Evolutionary conservation across 2,113 vertebrate species (phyloP).

Genomic region (Anseranas semipalmata): DNA sequence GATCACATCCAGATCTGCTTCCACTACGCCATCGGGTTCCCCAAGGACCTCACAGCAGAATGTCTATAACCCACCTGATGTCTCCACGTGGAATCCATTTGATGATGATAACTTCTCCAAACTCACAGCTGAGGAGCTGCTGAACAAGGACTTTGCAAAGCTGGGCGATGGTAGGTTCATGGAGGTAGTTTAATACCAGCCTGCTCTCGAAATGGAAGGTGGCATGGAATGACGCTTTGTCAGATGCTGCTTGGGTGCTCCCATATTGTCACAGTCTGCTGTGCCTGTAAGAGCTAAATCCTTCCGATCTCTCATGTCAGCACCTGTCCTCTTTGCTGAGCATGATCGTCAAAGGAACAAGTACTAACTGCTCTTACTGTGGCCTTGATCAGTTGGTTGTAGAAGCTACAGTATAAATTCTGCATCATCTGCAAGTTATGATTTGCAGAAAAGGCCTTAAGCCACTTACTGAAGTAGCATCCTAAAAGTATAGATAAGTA

Average conservation of each 20-base stretch:
- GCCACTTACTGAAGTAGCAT: not conserved
- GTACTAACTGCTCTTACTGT: not conserved
- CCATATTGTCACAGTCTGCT: rapidly evolving
- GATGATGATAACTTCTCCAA: slow-evolving; percentile 98
- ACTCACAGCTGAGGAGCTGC: slow-evolving; percentile 95
- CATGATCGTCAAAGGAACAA: not conserved
- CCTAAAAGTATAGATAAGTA: not conserved
- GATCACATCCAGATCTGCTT: slow-evolving; percentile 86
- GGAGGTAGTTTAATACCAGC: not conserved
- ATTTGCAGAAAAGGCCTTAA: not conserved
- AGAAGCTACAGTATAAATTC: not conserved
- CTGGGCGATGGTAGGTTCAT: slow-evolving; percentile 85
- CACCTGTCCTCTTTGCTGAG: not conserved
- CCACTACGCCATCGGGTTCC: slow-evolving; percentile 93
- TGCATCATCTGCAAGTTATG: not conserved
- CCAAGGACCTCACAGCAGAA: slow-evolving; percentile 85
- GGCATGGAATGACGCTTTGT: not conserved
- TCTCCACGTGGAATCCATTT: slow-evolving; percentile 94
- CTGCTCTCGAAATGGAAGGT: not conserved
- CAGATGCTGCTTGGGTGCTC: not conserved
- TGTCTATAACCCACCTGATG: slow-evolving; percentile 80
- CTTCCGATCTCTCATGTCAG: not conserved
- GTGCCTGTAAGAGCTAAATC: not conserved
- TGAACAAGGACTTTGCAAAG: slow-evolving; percentile 98
- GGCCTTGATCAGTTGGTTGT: not conserved